phyloP scores from a whole-genome alignment of 2,113 vertebrate species.

The Lampris megalopsis region DNA sequence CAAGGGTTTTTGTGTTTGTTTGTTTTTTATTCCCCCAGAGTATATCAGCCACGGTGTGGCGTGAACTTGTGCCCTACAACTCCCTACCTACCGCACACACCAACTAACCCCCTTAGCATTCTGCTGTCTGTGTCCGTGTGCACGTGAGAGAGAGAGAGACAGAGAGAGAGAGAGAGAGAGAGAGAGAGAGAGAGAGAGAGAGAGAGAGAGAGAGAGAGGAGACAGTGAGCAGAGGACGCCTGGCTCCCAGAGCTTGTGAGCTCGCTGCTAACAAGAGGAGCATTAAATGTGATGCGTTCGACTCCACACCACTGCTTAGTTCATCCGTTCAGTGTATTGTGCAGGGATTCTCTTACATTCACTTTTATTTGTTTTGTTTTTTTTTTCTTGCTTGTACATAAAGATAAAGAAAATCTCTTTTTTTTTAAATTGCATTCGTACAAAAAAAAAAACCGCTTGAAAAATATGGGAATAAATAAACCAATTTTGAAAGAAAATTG shows the following conservation, averaged over 20 bases:
- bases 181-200: conserved; percentile 1
- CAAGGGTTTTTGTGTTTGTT: not conserved
- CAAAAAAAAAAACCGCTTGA: conserved; percentile 66
- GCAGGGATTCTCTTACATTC: conserved; percentile 65
- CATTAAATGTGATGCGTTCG: conserved; percentile 34
- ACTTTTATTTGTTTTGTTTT: conserved; percentile 42
- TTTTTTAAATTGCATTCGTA: conserved; percentile 81
- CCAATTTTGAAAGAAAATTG: conserved; percentile 67
- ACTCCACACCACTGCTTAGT: conserved; percentile 38
- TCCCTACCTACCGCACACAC: conserved; percentile 15
- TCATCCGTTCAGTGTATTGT: conserved; percentile 55
- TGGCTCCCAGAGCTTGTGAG: conserved; percentile 16
- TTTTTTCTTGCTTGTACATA: conserved; percentile 73
- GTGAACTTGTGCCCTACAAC: conserved; percentile 24
- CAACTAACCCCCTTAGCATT: conserved; percentile 26
- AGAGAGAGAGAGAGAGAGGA: not conserved
- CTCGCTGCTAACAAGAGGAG: conserved; percentile 27
- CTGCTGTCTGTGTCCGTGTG: conserved; percentile 16
- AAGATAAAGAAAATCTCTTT: conserved; percentile 68
- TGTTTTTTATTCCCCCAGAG: conserved; percentile 26
- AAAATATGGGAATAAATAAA: conserved; percentile 74
- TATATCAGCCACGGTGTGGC: conserved; percentile 12
- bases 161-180: not conserved
- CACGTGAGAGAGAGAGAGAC: not conserved
- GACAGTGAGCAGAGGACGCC: not conserved